Evolutionary conservation across 2,797 vertebrate species (phyloP).

Genomic region (Chelon labrosus): DNA sequence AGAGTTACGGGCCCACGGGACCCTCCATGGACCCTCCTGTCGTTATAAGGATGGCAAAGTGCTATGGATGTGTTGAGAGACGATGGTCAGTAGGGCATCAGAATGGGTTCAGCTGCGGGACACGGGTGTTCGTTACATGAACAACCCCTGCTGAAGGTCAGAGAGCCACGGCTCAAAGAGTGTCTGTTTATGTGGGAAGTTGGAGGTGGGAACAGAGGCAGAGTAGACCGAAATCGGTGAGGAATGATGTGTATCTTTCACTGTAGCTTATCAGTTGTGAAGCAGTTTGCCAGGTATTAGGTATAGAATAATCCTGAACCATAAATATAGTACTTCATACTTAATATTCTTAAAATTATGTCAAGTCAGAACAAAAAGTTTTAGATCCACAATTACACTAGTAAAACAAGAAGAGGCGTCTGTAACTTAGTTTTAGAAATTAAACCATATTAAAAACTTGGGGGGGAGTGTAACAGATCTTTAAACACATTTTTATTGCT

Average conservation of each 20-base stretch:
- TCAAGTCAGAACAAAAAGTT: background rate
- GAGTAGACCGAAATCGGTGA: constrained; percentile 41
- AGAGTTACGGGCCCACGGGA: constrained; percentile 77
- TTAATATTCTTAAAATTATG: background rate
- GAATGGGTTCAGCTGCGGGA: constrained; percentile 79
- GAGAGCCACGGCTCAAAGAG: constrained; percentile 63
- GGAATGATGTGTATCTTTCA: constrained; percentile 21
- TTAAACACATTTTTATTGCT: too few species aligned
- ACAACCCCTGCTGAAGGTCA: constrained; percentile 63
- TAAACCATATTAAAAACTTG: too few species aligned
- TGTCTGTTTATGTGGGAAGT: constrained; percentile 57
- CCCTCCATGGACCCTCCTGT: constrained; percentile 55
- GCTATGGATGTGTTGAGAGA: constrained; percentile 52
- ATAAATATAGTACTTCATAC: background rate
- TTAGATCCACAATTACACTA: background rate
- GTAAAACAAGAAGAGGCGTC: too few species aligned
- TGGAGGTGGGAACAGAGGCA: constrained; percentile 30
- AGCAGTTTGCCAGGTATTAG: background rate
- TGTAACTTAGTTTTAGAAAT: too few species aligned
- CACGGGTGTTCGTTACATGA: constrained; percentile 82
- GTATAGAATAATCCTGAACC: constrained; percentile 1
- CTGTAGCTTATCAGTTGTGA: constrained; percentile 5
- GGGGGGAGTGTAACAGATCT: too few species aligned
- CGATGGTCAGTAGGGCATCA: constrained; percentile 51
- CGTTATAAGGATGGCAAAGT: constrained; percentile 48